Evolutionary conservation across 2,797 vertebrate species (phyloP).

Genomic region (Pangasius macronema): DNA sequence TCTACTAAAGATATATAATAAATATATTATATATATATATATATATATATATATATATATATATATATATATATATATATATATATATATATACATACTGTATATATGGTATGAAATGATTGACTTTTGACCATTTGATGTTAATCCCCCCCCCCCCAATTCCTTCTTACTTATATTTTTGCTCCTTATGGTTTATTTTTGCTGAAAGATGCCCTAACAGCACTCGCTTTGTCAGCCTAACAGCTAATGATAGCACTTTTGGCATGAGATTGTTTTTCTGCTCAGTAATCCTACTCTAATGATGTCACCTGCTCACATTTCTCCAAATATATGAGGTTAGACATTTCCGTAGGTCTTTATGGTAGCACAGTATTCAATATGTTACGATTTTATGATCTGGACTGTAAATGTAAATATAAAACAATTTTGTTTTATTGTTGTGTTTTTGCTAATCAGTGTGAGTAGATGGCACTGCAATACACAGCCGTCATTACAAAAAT

Average conservation of each 20-base stretch:
- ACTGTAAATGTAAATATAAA: neutral
- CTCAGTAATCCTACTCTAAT: neutral
- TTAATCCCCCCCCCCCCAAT: neutral
- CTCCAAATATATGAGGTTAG: neutral
- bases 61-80: no score
- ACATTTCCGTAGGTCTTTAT: neutral
- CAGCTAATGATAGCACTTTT: neutral
- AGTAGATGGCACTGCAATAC: neutral
- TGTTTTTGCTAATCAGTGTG: neutral
- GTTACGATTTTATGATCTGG: neutral
- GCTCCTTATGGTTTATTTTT: neutral
- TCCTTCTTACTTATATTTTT: neutral
- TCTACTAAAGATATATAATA: no score
- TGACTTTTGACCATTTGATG: no score
- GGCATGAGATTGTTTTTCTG: neutral
- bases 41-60: no score
- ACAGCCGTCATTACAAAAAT: neutral
- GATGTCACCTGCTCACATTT: neutral
- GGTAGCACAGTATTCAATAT: neutral
- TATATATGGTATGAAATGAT: no score
- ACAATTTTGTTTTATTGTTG: neutral
- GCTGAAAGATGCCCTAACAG: neutral
- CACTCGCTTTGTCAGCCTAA: neutral
- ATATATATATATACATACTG: no score
- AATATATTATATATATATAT: no score